These are phyloP conservation scores for Sarcophaga peregrina DNA, from an alignment of 1,140 invertebrate species.

Conservation along the genomic window DNA sequence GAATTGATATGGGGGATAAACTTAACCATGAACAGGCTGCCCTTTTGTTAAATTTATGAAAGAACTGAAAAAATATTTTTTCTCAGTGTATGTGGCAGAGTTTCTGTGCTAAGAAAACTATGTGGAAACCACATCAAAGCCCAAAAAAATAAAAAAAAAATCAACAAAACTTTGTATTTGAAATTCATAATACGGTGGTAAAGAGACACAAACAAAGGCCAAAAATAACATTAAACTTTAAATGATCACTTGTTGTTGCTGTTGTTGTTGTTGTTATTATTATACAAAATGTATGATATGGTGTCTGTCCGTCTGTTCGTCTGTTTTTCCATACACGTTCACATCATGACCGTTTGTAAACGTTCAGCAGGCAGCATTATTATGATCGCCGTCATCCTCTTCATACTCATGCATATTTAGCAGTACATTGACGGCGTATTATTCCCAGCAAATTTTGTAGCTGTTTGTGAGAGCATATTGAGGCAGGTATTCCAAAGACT, in stretches of 20 bases:
- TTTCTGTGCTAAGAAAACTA: too few species aligned
- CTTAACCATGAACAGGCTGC: too few species aligned
- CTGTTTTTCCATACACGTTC: not conserved
- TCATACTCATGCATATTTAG: not conserved
- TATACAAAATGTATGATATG: not conserved
- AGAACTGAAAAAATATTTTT: too few species aligned
- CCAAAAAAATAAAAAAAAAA: not conserved
- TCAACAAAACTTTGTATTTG: not conserved
- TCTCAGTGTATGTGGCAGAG: too few species aligned
- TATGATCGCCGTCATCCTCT: not conserved
- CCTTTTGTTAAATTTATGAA: too few species aligned
- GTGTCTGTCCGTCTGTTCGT: not conserved
- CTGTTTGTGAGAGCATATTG: not conserved
- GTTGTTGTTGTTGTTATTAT: not conserved
- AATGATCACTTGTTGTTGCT: not conserved
- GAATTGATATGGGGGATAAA: too few species aligned
- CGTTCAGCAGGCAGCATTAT: too few species aligned
- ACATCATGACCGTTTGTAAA: not conserved
- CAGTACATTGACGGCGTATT: not conserved
- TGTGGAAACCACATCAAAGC: too few species aligned
- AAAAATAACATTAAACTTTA: constrained; percentile 25
- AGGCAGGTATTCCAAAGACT: not conserved
- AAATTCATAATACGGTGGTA: constrained; percentile 14
- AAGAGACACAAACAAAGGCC: not conserved
- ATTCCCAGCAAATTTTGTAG: constrained; percentile 2